Conservation (phyloP, 2,888 invertebrate genomes). For the Ptilodon capucinus region DNA sequence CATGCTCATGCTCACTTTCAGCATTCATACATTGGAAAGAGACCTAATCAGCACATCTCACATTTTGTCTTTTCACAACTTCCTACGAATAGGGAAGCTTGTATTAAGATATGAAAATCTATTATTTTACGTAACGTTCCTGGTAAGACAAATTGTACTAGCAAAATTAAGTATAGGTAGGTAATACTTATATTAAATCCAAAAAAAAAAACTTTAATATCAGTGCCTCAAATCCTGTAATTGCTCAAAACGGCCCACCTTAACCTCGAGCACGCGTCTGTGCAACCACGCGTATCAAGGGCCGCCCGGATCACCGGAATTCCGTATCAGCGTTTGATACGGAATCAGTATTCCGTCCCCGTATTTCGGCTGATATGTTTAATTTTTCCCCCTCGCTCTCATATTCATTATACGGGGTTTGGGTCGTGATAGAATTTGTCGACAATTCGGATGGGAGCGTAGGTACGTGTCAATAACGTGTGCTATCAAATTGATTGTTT, state of each 20-base stretch:
- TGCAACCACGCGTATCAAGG: background rate
- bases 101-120: no score
- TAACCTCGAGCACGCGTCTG: background rate
- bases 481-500: background rate
- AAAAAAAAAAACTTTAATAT: background rate
- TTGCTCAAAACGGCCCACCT: background rate
- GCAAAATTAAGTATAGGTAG: no score
- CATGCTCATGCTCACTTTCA: no score
- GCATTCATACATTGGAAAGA: no score
- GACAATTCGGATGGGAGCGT: background rate
- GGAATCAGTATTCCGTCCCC: constrained; percentile 1
- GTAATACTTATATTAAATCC: no score
- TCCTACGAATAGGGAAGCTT: no score
- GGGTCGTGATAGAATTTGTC: background rate
- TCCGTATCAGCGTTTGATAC: background rate
- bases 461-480: background rate
- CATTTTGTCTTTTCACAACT: no score
- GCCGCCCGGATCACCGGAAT: background rate
- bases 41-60: no score
- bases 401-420: background rate
- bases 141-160: no score
- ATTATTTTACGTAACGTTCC: no score
- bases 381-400: background rate
- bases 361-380: background rate
- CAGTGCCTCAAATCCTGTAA: background rate